Base-by-base conservation (phyloP, 2,797 vertebrate species). In the Tragelaphus oryx region DNA sequence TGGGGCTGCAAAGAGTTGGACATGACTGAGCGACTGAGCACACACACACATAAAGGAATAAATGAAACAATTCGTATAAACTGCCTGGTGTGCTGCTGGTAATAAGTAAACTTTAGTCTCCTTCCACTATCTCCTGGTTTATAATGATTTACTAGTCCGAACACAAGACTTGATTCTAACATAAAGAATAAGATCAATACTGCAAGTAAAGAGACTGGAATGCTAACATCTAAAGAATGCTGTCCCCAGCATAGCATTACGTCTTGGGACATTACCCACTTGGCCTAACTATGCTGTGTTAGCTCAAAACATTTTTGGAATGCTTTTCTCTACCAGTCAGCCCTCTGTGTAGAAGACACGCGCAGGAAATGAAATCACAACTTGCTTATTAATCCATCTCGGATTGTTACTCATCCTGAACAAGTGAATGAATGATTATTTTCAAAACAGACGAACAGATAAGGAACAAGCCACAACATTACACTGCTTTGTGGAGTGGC, bases 381-480 rank as follows among this genome's bases (percentile, higher is more conserved):
- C 44, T 90, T 59, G 46, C 22, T 78, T 93, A 26, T 88, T 92
- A 60, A 59, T 75, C 50, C 44, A 14, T 44, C 82, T 30, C 16
- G 0, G 26, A 79, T 26, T 30, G 54, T 96, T 88, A 83, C 80
- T 95, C 68, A 94, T 86, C 79, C 87, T 16, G 41, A 80, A 88
- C 89, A 86, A 96, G 75, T 60, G 78, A 96, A 91, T 89, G 86
- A 59, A n/a, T 37, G 91, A 85, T 89, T 74, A 82, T 92, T 84
- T 94, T 96, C 74, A 41, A 80, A 95, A 80, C 46, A 80, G 65
- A 91, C 7, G 3, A 8, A 68, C n/a, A 54, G 71, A 75, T 44
- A 59, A 80, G 86, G 75, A 93, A 26, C 22, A 80, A 82, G 41
- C 50, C 55, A 37, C 50, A 46, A 17, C 9, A 17, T 20, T 13